phyloP scores from a whole-genome alignment of 2,888 invertebrate genomes.

The Epiblema foenella region DNA sequence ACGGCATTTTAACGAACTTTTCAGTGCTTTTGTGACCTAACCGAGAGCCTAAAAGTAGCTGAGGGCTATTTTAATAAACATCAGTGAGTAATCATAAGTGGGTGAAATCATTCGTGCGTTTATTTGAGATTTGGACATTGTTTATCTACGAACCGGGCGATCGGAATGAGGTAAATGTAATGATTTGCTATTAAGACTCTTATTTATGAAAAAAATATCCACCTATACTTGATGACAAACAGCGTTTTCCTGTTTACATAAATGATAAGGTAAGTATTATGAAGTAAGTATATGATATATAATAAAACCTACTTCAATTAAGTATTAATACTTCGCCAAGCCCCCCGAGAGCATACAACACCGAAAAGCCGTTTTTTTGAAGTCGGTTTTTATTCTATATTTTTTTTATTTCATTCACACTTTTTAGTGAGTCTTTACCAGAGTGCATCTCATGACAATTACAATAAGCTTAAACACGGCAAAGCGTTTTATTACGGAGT shows the following conservation, averaged over 20 bases:
- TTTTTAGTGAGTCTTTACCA: too few species aligned
- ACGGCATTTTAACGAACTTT: slow-evolving; percentile 10
- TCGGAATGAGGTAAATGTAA: slow-evolving; percentile 34
- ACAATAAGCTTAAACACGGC: too few species aligned
- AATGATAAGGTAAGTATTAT: not conserved
- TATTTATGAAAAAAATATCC: not conserved
- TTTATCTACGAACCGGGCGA: slow-evolving; percentile 31
- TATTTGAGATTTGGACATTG: slow-evolving; percentile 55
- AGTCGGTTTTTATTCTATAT: too few species aligned
- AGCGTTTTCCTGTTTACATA: slow-evolving; percentile 2
- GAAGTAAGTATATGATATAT: not conserved
- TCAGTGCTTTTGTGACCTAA: slow-evolving; percentile 25
- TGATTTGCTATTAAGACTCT: not conserved
- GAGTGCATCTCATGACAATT: too few species aligned
- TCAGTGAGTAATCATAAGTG: slow-evolving; percentile 58
- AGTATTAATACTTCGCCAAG: too few species aligned
- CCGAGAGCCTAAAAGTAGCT: not conserved
- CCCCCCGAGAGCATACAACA: too few species aligned
- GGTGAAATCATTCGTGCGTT: slow-evolving; percentile 58
- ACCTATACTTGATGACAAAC: too few species aligned
- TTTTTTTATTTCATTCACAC: too few species aligned
- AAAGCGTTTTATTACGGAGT: too few species aligned
- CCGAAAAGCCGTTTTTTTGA: too few species aligned
- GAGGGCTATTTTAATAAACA: slow-evolving; percentile 7
- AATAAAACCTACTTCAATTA: too few species aligned